These are phyloP conservation scores for Brachionus asplanchnoidis DNA, from an alignment of 1,140 invertebrate species.

Conservation along the genomic window DNA sequence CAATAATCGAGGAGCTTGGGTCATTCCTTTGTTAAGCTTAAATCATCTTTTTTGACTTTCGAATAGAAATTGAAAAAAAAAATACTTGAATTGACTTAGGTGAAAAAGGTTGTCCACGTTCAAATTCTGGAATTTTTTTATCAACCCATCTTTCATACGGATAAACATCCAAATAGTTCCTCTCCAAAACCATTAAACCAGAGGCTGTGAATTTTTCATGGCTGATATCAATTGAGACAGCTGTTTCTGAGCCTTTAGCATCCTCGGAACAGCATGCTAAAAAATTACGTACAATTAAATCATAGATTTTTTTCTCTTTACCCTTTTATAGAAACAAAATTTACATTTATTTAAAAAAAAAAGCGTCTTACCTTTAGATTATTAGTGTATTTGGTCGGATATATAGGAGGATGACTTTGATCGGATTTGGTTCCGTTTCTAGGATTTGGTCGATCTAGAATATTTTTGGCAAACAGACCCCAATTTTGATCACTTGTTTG, in stretches of 20 bases:
- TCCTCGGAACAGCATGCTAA: slow-evolving; percentile 89
- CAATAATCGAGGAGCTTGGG: slow-evolving; percentile 75
- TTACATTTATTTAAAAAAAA: background rate
- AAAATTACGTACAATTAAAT: slow-evolving; percentile 93
- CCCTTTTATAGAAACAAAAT: slow-evolving; percentile 57
- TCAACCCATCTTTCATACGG: slow-evolving; percentile 88
- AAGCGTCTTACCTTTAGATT: slow-evolving; percentile 49
- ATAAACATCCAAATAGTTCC: slow-evolving; percentile 85
- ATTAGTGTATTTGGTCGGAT: slow-evolving; percentile 81
- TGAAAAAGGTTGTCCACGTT: slow-evolving; percentile 64
- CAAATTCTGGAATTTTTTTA: slow-evolving; percentile 57
- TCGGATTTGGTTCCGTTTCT: slow-evolving; percentile 92
- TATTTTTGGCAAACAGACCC: slow-evolving; percentile 78
- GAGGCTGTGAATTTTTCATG: slow-evolving; percentile 78
- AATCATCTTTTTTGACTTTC: background rate
- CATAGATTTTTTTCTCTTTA: slow-evolving; percentile 83
- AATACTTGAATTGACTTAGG: slow-evolving; percentile 70
- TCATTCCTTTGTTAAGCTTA: slow-evolving; percentile 65
- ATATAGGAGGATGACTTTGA: slow-evolving; percentile 98
- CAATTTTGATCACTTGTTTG: slow-evolving; percentile 71
- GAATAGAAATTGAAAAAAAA: slow-evolving; percentile 32
- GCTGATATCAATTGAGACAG: slow-evolving; percentile 78
- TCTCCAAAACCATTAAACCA: slow-evolving; percentile 81
- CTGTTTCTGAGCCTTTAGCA: slow-evolving; percentile 85
- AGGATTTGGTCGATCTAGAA: slow-evolving; percentile 73